phyloP scores from a whole-genome alignment of 2,797 vertebrate genomes.

The Thripadectes ignobilis region DNA sequence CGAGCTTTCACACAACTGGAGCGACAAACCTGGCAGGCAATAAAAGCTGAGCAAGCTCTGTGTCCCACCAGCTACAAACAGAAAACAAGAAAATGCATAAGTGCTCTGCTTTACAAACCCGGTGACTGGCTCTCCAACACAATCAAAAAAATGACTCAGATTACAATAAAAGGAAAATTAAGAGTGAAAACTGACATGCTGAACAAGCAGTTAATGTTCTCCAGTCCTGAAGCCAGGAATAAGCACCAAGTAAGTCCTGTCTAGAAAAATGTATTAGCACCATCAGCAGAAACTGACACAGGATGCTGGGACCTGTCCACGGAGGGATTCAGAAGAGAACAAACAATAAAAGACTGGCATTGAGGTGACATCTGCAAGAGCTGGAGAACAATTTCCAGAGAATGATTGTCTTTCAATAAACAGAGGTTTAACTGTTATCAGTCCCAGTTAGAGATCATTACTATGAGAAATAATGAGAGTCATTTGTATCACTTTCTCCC shows the following conservation, averaged over 20 bases:
- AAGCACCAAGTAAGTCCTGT: neutral
- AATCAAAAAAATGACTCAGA: neutral
- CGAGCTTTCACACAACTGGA: neutral
- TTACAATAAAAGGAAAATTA: neutral
- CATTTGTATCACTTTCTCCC: neutral
- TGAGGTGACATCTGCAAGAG: neutral
- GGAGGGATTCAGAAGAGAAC: neutral
- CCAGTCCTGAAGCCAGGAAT: neutral
- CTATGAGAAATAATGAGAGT: neutral
- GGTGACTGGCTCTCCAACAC: neutral
- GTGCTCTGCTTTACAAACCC: accelerated
- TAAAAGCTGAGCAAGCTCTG: neutral
- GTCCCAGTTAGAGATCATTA: neutral
- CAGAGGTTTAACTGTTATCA: neutral
- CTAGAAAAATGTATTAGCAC: neutral
- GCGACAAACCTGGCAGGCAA: neutral
- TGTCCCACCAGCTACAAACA: neutral
- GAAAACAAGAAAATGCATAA: neutral
- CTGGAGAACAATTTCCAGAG: neutral
- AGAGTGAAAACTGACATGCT: neutral
- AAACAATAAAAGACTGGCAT: neutral
- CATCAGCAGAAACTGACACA: neutral
- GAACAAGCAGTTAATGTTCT: neutral
- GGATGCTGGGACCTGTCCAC: neutral
- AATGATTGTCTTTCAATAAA: neutral